Conservation (phyloP, 1,140 invertebrate genomes). For the Hermetia illucens region DNA sequence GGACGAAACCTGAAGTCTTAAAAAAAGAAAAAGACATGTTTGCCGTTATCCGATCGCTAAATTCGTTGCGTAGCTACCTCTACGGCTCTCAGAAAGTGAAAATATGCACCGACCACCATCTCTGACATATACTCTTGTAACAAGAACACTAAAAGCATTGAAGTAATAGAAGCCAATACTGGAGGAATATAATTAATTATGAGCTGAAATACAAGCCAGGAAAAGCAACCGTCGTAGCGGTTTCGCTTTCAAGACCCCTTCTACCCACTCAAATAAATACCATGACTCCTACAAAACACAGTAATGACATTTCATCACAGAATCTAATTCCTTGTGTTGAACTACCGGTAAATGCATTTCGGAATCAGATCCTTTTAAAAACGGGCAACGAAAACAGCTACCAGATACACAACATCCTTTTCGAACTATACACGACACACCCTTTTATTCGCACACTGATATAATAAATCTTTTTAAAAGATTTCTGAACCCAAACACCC, state of each 20-base stretch:
- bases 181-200: constrained; percentile 1
- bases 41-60: background rate
- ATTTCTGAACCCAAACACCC: too few relatives aligned
- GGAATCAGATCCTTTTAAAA: too few relatives aligned
- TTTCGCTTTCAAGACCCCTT: background rate
- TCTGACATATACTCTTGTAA: background rate
- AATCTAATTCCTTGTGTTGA: background rate
- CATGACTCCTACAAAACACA: background rate
- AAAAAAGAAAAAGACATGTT: background rate
- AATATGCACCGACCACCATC: background rate
- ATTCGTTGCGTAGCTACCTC: background rate
- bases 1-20: background rate
- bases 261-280: background rate
- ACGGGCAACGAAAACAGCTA: too few relatives aligned
- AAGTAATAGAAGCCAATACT: background rate
- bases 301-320: background rate
- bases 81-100: background rate
- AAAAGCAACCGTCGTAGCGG: background rate
- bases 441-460: too few relatives aligned
- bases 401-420: too few relatives aligned
- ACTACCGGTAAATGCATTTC: too few relatives aligned
- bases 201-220: background rate
- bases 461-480: too few relatives aligned
- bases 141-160: background rate
- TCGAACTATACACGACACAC: too few relatives aligned